These are phyloP conservation scores for Atopsyche davidsoni DNA, from an alignment of 1,140 invertebrate species.

Conservation along the genomic window DNA sequence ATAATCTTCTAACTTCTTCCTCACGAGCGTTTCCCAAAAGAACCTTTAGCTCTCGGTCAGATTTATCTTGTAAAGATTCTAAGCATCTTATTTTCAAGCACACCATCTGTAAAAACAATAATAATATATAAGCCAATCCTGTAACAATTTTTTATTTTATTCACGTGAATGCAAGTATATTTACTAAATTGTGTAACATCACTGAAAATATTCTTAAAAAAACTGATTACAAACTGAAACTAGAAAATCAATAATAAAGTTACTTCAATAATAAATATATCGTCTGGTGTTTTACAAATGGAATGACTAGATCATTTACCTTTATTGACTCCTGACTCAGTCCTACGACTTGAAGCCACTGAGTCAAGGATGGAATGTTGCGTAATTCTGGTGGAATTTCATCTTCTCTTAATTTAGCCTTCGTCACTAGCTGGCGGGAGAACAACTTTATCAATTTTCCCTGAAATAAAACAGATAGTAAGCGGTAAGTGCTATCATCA, in stretches of 20 bases:
- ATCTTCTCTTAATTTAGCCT: constrained; percentile 61
- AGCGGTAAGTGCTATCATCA: no score
- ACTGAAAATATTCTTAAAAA: no score
- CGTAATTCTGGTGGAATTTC: constrained; percentile 54
- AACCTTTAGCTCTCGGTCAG: constrained; percentile 72
- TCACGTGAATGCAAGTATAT: no score
- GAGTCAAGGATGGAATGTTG: constrained; percentile 68
- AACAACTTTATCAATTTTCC: constrained; percentile 92
- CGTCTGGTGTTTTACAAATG: not conserved
- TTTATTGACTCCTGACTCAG: constrained; percentile 64
- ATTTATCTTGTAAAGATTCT: constrained; percentile 75
- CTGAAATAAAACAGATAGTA: constrained; percentile 53
- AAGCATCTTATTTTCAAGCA: constrained; percentile 56
- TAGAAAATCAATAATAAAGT: no score
- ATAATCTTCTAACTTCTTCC: constrained; percentile 74
- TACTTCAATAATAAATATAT: not conserved
- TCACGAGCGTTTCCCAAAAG: constrained; percentile 63
- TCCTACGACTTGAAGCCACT: constrained; percentile 90
- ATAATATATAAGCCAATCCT: constrained; percentile 1
- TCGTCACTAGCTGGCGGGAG: constrained; percentile 81
- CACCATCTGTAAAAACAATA: constrained; percentile 34
- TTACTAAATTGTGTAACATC: no score
- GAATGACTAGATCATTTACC: constrained; percentile 43
- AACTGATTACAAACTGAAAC: no score
- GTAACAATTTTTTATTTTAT: no score